A percentile compares a stretch with the other conserved stretches of the same genome.
Evolutionary conservation across 2,888 invertebrate genomes (phyloP).

Genomic region (Eledone cirrhosa): DNA sequence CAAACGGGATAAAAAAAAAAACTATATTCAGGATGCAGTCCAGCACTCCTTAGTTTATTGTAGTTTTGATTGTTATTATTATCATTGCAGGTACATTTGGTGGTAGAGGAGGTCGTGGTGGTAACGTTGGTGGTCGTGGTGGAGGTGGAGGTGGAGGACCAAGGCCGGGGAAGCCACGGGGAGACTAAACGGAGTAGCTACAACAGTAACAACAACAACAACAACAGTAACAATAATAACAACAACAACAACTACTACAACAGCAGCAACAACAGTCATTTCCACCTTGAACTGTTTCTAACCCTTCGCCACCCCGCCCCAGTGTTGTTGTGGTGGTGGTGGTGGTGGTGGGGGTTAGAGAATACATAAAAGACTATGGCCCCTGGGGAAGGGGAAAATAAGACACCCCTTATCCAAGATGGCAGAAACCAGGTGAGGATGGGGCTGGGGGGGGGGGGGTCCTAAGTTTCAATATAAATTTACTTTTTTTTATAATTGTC

Average conservation of each 20-base stretch:
- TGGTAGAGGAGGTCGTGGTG: constrained; percentile 73
- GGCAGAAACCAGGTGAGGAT: no score
- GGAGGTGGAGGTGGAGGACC: constrained; percentile 47
- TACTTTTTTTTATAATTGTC: no score
- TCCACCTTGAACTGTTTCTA: no score
- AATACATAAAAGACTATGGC: no score
- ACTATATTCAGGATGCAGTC: not conserved
- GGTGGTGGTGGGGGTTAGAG: no score
- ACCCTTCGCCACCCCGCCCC: no score
- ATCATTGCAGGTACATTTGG: constrained; percentile 70
- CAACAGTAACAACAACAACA: not conserved
- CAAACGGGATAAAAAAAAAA: no score
- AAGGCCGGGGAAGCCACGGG: constrained; percentile 46
- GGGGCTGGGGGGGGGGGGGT: no score
- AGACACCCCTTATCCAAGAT: no score
- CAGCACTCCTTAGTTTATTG: not conserved
- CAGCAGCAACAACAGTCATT: not conserved
- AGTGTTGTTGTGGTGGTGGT: no score
- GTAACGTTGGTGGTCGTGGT: constrained; percentile 46
- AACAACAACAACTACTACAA: not conserved
- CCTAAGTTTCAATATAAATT: no score
- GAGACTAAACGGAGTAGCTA: constrained; percentile 35
- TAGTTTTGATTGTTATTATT: not conserved
- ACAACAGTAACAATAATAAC: not conserved
- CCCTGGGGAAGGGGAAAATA: no score